phyloP scores from a whole-genome alignment of 2,888 invertebrate genomes.

The Drosophila buzzatii region DNA sequence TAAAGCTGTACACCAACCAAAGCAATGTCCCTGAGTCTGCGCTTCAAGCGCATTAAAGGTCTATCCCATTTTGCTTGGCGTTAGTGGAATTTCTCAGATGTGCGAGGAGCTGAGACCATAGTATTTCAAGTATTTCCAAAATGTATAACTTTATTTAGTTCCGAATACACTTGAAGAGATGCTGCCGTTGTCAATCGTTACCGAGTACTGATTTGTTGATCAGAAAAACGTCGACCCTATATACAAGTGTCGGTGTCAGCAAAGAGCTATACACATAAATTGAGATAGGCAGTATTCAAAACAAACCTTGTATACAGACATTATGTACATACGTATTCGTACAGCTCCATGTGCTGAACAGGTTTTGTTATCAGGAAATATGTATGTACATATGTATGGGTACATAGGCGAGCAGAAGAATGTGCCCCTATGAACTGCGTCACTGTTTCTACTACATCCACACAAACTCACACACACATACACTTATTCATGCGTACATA shows the following conservation, averaged over 20 bases:
- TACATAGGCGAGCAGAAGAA: not conserved
- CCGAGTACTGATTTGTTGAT: constrained; percentile 59
- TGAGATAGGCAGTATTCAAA: constrained; percentile 50
- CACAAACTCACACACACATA: not conserved
- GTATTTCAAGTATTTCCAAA: not conserved
- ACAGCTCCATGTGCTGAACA: constrained; percentile 1
- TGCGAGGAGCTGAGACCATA: not conserved
- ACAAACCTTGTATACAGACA: not conserved
- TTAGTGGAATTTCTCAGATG: constrained; percentile 10
- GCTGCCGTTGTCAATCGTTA: constrained; percentile 48
- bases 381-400: not conserved
- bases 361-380: constrained; percentile 39
- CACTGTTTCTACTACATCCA: constrained; percentile 12
- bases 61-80: constrained; percentile 2
- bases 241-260: constrained; percentile 43
- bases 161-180: constrained; percentile 32
- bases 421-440: constrained; percentile 11
- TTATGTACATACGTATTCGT: no score
- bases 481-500: no score
- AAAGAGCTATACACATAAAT: constrained; percentile 32
- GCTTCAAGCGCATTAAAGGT: constrained; percentile 74
- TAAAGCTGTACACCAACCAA: constrained; percentile 59
- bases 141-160: not conserved
- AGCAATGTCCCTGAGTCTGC: constrained; percentile 23
- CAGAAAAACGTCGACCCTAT: constrained; percentile 47